Conservation (phyloP, 1,140 invertebrate genomes). For the Trinorchestia longiramus region DNA sequence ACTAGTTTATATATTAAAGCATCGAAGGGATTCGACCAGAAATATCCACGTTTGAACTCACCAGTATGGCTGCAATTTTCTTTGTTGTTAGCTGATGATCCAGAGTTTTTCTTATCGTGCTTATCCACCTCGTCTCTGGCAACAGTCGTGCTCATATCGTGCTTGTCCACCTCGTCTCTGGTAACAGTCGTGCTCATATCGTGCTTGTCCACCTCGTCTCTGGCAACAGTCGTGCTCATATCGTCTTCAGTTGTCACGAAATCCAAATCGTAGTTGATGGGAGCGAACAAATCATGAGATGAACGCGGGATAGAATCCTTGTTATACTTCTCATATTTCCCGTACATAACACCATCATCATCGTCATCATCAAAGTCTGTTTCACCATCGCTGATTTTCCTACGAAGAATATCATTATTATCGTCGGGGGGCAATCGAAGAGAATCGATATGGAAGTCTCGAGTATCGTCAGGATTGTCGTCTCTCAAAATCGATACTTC, state of each 20-base stretch:
- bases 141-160: background rate
- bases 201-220: background rate
- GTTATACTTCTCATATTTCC: background rate
- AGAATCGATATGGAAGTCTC: background rate
- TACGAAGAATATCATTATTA: background rate
- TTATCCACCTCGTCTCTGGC: background rate
- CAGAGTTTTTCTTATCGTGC: background rate
- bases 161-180: background rate
- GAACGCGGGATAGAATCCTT: background rate
- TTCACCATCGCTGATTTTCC: background rate
- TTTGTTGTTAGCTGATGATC: background rate
- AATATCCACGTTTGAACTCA: background rate
- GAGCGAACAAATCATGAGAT: background rate
- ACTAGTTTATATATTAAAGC: too few species aligned
- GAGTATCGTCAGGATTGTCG: conserved; percentile 6
- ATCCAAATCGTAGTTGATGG: conserved; percentile 29
- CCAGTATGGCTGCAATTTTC: conserved; percentile 1
- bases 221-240: background rate
- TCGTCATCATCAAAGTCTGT: background rate
- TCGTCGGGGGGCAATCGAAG: background rate
- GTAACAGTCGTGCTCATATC: background rate
- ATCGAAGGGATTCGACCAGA: too few species aligned
- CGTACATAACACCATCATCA: background rate
- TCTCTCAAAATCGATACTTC: conserved; percentile 31
- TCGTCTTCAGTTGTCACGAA: conserved; percentile 34